Evolutionary conservation across 1,140 invertebrate genomes (phyloP), one percentile per base, ranked within the genome.

Genomic region (Diorhabda elongata): DNA sequence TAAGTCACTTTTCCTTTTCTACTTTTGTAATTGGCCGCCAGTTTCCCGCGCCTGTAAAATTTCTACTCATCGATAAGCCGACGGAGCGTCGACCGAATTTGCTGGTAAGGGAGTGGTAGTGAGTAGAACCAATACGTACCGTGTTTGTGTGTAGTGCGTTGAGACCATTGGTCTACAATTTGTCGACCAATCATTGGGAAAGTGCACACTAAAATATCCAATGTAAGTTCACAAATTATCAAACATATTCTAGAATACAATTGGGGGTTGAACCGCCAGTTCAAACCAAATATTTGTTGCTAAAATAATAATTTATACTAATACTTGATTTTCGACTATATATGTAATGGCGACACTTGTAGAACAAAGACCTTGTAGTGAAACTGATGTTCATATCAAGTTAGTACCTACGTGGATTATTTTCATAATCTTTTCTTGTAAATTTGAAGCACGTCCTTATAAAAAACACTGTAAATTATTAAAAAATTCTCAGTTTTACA

Each of bases 141-240:
- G 79, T 82, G 78, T 77, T 76, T 79, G 80, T 81, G 79, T 81
- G 76, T 81, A 82, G 82, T 83, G 82, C 85, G 86, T 83, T 64
- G 85, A 78, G 86, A 83, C 85, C 86, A 87, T 87, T 87, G 86
- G 86, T 86, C 85, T 85, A 85, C 83, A 84, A 84, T 85, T 85
- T 84, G 82, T 83, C 85, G 86, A 87, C 86, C 86, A 88, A 88
- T 87, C 86, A 86, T 87, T 87, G 85, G 84, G 84, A 87, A 86
- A 87, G 81, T 85, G 83, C 82, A 80, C 81, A 83, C 83, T 82
- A 86, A 86, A 89, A 88, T 89, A 87, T 88, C 87, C 87, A 88
- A 89, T 88, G 89, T 90, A 90, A 90, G 89, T 90, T 84, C 85
- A 86, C 87, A 88, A 87, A 89, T 89, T 89, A 88, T 87, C 85